Evolutionary conservation across 2,888 invertebrate species (phyloP), one percentile per base, ranked within the genome.

Genomic region (Clostera curtula): DNA sequence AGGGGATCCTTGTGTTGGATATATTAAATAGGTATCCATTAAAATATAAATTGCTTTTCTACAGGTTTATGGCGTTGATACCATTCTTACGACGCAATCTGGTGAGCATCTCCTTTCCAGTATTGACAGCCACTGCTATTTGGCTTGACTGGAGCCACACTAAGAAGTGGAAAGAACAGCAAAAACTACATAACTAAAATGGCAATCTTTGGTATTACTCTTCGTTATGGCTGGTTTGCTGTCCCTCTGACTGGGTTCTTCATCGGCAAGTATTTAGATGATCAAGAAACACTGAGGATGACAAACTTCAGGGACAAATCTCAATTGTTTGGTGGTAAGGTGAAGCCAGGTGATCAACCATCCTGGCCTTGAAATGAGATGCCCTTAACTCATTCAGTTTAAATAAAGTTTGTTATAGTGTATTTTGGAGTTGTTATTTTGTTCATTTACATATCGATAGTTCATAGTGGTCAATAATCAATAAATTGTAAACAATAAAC

Each of bases 291-390:
- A 0, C 80, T 90, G 34, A 86, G 93, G 29, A 88, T 93, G 88
- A 83, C 86, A 0, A 72, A 68, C 43, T 95, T 90, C 63, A 85
- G 94, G 34, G 95, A 95, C 59, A 93, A 91, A 62, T 93, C 93
- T 54, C 87, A 89, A 24, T 71, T 95, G 18, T 95, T 90, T 59
- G 92, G 91, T 11, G 85, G 90, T 31, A 72, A 61, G 19, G 73
- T 88, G 2, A 87, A 88, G 44, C 86, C 87, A 40, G 91, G 89
- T 4, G 89, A 90, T 34, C 59, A 80, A 45, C 94, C 93, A 30
- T 87, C 91, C 6, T 95, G 94, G 95, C 90, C 90, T 19, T 87
- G 51, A 84, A 44, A 4, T 16, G 18, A 27, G 14, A 17, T 29
- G 29, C 36, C 37, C 29, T 19, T 19, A 12, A 12, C 25, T 23